phyloP scores from a whole-genome alignment of 92 coral and sea anemone species.

The Umimayanthus chanpuru region DNA sequence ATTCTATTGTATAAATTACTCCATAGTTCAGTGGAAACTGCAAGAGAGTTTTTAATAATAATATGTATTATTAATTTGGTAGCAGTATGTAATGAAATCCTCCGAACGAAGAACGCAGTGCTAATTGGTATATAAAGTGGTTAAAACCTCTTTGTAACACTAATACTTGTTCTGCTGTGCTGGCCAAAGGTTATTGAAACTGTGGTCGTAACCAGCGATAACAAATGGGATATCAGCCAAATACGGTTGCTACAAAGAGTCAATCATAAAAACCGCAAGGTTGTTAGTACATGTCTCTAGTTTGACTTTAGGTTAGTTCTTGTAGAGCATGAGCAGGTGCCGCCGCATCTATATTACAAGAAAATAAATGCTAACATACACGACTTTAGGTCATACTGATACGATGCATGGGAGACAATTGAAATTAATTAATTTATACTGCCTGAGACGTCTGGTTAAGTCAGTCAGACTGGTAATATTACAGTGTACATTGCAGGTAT shows the following conservation, averaged over 20 bases:
- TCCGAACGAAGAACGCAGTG: too few species aligned
- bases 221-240: not conserved
- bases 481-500: not conserved
- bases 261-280: conserved; percentile 3
- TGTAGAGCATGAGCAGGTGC: not conserved
- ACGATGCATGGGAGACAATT: not conserved
- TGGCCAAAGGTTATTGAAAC: conserved; percentile 38
- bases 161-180: not conserved
- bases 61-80: too few species aligned
- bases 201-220: conserved; percentile 1
- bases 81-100: too few species aligned
- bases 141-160: not conserved
- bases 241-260: conserved; percentile 15
- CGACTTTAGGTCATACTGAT: not conserved
- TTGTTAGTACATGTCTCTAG: conserved; percentile 13
- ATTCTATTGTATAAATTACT: too few species aligned
- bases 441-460: not conserved
- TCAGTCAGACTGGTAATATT: too few species aligned
- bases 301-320: not conserved
- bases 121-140: too few species aligned
- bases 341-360: not conserved
- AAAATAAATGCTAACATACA: too few species aligned
- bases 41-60: too few species aligned
- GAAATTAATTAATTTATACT: not conserved
- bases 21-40: too few species aligned